These are phyloP conservation scores for Volucella zonaria DNA, from an alignment of 2,888 invertebrate genomes.

Conservation along the genomic window DNA sequence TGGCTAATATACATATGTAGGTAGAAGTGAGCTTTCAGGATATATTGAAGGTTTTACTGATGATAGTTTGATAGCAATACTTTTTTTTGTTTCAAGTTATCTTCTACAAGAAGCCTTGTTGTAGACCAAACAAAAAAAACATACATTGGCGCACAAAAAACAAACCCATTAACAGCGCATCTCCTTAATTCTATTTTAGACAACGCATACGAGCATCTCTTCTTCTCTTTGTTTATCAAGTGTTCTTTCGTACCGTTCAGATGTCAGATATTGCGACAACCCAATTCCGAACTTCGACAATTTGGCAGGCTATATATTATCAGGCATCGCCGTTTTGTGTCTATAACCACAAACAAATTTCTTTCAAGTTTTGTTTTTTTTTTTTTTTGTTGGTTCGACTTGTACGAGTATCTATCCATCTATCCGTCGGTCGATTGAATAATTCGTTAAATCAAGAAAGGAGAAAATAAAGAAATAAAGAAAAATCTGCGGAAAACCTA, in stretches of 20 bases:
- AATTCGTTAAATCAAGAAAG: conserved; percentile 8
- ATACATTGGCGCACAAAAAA: no score
- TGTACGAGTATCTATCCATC: background rate
- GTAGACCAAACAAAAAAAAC: no score
- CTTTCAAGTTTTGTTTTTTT: conserved; percentile 39
- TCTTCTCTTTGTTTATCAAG: conserved; percentile 22
- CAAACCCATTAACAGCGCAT: background rate
- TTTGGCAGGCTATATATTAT: conserved; percentile 72
- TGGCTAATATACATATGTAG: no score
- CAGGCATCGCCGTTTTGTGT: conserved; percentile 24
- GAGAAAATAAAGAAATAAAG: conserved; percentile 33
- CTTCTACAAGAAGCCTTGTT: no score
- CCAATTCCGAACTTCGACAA: conserved; percentile 68
- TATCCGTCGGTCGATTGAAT: conserved; percentile 1
- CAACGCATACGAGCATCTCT: background rate
- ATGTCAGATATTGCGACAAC: conserved; percentile 48
- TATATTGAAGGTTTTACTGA: no score
- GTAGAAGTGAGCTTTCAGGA: no score
- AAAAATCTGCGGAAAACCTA: conserved; percentile 52
- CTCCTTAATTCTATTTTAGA: background rate
- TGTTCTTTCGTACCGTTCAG: background rate
- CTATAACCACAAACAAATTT: conserved; percentile 48
- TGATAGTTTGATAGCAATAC: no score
- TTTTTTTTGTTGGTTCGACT: background rate
- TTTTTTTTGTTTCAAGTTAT: no score